Percentiles rank a stretch among this genome's conserved stretches.
These are phyloP conservation scores for Tanaodytes sp. DNA, from an alignment of 2,888 invertebrate genomes.

Conservation along the genomic window DNA sequence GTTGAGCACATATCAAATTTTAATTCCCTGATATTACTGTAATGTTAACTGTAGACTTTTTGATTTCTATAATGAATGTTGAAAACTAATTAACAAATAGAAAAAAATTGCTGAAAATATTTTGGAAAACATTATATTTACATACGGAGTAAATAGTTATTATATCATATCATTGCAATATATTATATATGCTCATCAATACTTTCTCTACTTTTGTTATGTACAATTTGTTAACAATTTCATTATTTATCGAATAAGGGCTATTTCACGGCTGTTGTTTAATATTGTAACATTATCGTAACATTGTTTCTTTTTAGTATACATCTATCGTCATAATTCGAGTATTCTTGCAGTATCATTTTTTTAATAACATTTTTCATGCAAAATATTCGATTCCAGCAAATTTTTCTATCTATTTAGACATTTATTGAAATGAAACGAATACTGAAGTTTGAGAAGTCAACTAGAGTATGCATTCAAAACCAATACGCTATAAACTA, in stretches of 20 bases:
- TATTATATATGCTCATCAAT: slow-evolving; percentile 23
- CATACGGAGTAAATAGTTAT: no score
- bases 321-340: slow-evolving; percentile 23
- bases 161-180: slow-evolving; percentile 17
- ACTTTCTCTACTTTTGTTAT: slow-evolving; percentile 41
- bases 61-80: no score
- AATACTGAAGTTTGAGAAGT: slow-evolving; percentile 4
- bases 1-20: no score
- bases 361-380: slow-evolving; percentile 19
- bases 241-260: slow-evolving; percentile 21
- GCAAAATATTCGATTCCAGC: slow-evolving; percentile 40
- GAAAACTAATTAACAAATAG: no score
- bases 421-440: slow-evolving; percentile 2
- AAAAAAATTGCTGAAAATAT: slow-evolving; percentile 35
- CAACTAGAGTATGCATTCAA: slow-evolving; percentile 7
- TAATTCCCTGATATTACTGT: no score
- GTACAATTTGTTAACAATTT: slow-evolving; percentile 41
- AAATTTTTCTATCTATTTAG: slow-evolving; percentile 24
- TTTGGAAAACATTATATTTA: slow-evolving; percentile 3
- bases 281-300: no score
- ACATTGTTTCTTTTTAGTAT: no score
- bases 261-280: no score
- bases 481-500: slow-evolving; percentile 26
- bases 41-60: no score
- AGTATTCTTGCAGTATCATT: slow-evolving; percentile 8